Evolutionary conservation across 2,797 vertebrate genomes (phyloP).

Genomic region (Gallirallus australis): DNA sequence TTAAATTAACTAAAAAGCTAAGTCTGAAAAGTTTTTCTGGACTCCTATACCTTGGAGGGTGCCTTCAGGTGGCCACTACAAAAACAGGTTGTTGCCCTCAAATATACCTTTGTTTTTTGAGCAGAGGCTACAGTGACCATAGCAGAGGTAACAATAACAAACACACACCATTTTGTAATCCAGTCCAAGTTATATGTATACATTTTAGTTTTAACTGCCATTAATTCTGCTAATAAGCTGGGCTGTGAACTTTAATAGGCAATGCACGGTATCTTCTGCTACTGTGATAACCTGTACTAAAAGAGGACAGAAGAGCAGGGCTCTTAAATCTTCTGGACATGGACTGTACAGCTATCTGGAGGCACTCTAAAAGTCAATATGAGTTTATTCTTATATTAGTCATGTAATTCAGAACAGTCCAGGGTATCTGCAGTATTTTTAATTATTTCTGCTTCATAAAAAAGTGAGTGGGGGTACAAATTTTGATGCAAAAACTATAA

Average conservation of each 20-base stretch:
- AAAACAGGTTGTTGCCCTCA: neutral
- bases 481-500: neutral
- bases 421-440: neutral
- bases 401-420: neutral
- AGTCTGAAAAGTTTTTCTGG: neutral
- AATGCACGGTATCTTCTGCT: neutral
- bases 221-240: neutral
- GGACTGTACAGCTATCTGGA: neutral
- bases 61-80: neutral
- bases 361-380: neutral
- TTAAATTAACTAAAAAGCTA: neutral
- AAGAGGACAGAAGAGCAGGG: neutral
- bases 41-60: neutral
- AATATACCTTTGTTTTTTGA: fast-evolving
- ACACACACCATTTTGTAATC: neutral
- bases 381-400: neutral
- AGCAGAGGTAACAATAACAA: neutral
- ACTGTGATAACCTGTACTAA: neutral
- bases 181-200: neutral
- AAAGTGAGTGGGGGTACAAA: neutral
- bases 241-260: neutral
- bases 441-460: neutral
- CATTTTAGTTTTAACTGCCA: neutral
- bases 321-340: neutral
- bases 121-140: neutral